A percentile compares a stretch with the other conserved stretches of the same genome.
Conservation (phyloP, 1,140 invertebrate species). For the Whitmania pigra region DNA sequence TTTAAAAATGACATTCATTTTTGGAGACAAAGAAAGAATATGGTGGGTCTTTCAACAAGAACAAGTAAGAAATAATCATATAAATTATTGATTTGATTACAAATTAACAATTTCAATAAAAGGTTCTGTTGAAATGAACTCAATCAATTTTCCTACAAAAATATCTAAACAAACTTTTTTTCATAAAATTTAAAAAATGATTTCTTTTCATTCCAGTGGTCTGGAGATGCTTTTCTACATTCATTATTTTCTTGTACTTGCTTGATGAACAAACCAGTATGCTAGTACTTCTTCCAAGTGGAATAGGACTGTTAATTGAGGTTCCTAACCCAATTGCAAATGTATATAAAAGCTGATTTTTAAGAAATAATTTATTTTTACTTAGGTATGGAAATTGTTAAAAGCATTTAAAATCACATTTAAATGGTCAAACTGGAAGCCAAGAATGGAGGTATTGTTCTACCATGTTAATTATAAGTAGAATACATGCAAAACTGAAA, state of each 20-base stretch:
- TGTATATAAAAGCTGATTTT: neutral
- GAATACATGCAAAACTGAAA: too few species aligned
- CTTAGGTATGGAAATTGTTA: conserved; percentile 80
- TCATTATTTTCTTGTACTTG: conserved; percentile 84
- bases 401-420: conserved; percentile 67
- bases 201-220: conserved; percentile 47
- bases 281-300: conserved; percentile 72
- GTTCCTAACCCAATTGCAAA: conserved; percentile 27
- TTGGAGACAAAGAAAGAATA: conserved; percentile 69
- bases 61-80: conserved; percentile 42
- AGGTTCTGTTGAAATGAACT: too few species aligned
- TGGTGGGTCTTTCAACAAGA: conserved; percentile 74
- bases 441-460: conserved; percentile 30
- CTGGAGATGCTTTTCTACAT: conserved; percentile 84
- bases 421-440: conserved; percentile 30
- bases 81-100: too few species aligned
- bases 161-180: too few species aligned
- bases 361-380: neutral
- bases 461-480: too few species aligned
- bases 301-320: conserved; percentile 73
- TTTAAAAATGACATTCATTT: conserved; percentile 96
- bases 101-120: too few species aligned
- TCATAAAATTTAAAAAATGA: neutral
- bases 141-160: too few species aligned
- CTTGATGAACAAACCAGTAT: conserved; percentile 82